phyloP scores from a whole-genome alignment of 2,888 invertebrate genomes.

The Lasioglossum zephyrum region DNA sequence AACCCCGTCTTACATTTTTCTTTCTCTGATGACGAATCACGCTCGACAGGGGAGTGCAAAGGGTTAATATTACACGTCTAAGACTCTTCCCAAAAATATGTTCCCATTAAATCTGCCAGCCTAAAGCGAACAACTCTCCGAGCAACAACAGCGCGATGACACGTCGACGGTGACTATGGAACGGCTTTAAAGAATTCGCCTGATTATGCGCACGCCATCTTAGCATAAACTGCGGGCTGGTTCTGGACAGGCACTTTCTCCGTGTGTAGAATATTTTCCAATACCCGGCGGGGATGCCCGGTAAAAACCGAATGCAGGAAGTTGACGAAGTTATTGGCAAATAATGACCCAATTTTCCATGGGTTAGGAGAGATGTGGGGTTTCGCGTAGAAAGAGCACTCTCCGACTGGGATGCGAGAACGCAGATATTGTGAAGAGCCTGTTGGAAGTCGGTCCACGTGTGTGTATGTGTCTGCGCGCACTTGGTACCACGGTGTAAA shows the following conservation, averaged over 20 bases:
- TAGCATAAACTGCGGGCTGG: not conserved
- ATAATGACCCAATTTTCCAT: constrained; percentile 23
- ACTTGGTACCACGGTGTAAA: constrained; percentile 70
- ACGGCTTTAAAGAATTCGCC: not conserved
- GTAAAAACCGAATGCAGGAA: not conserved
- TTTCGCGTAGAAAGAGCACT: not conserved
- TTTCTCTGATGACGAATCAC: too few species aligned
- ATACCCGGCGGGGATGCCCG: not conserved
- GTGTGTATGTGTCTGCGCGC: constrained; percentile 51
- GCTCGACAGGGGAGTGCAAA: too few species aligned
- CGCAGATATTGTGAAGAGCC: constrained; percentile 64
- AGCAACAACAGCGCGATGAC: not conserved
- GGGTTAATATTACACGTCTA: too few species aligned
- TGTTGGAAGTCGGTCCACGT: constrained; percentile 42
- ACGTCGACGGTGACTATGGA: not conserved
- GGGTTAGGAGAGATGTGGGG: not conserved
- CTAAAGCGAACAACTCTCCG: not conserved
- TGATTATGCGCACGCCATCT: not conserved
- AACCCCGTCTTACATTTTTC: too few species aligned
- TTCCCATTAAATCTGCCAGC: too few species aligned
- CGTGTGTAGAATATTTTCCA: not conserved
- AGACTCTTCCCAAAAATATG: too few species aligned
- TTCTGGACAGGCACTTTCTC: not conserved
- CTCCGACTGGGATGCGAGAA: not conserved
- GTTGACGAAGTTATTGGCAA: constrained; percentile 12